Evolutionary conservation across 2,113 vertebrate species (phyloP), one percentile per base, ranked within the genome.

Genomic region (Natator depressus): DNA sequence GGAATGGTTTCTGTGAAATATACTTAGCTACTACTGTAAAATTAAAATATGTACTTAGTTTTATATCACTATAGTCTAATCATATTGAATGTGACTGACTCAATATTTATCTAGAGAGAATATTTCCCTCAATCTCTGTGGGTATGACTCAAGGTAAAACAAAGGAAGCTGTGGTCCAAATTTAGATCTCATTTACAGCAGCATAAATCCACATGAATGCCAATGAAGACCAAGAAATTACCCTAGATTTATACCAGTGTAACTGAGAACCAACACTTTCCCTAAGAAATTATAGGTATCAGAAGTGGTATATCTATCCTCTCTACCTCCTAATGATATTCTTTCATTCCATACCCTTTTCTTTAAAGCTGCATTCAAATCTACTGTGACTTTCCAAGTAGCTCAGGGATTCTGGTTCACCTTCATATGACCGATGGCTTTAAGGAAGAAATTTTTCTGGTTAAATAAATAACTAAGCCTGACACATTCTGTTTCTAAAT

Each of bases 251-350:
- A 53, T 25, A 55, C 13, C 3, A 38, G 35, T 38, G 1, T 10
- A 35, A 29, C 27, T 51, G 29, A 10, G 38, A 51, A 50, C 80
- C n/a, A 7, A 42, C n/a, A 53, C 53, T 50, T 78, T 42, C 25
- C 62, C 25, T 29, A 51, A 29, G 13, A 75, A 75, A 47, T 1
- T 0, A 35, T 22, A 8, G 4, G 1, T 49, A 9, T 22, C 4
- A 1, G 42, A 2, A 9, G 38, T 10, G 25, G 49, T 2, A 5
- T 35, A 0, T 47, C 69, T n/a, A 2, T 29, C 49, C 5, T 0
- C 14, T 49, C 88, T 12, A 11, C 14, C 49, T 46, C 55, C 13
- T 46, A 78, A 46, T 78, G 25, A 46, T n/a, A 72, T 72, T 25
- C 46, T 57, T 57, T 27, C 9, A 46, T 53, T 59, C 35, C 50